Conservation (phyloP, 2,113 vertebrate species). For the Cyprinodon tularosa region DNA sequence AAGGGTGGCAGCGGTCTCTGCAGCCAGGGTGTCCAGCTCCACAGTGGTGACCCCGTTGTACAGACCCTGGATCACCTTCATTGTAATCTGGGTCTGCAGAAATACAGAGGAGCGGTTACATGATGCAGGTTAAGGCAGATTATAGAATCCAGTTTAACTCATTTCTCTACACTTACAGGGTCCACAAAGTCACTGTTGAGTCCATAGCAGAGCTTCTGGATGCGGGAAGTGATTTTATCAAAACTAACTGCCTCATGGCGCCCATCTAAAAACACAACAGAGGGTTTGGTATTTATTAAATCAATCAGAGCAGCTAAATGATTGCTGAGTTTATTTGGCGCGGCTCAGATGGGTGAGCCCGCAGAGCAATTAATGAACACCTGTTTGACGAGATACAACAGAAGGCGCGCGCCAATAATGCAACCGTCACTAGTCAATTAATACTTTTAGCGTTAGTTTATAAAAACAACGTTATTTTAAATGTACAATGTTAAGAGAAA, state of each 20-base stretch:
- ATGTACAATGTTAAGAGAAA: no score
- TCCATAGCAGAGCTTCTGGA: slow-evolving; percentile 97
- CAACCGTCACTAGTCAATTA: no score
- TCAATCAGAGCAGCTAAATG: neutral
- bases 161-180: slow-evolving; percentile 83
- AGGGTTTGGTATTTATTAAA: neutral
- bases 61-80: slow-evolving; percentile 97
- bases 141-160: neutral
- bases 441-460: no score
- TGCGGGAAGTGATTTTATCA: slow-evolving; percentile 96
- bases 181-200: slow-evolving; percentile 95
- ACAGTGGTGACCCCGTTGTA: slow-evolving; percentile 95
- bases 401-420: slow-evolving; percentile 35
- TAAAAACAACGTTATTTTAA: no score
- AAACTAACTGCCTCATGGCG: slow-evolving; percentile 94
- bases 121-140: neutral
- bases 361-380: slow-evolving; percentile 9
- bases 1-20: slow-evolving; percentile 92
- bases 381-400: slow-evolving; percentile 36
- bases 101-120: neutral
- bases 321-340: neutral
- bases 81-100: slow-evolving; percentile 93
- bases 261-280: slow-evolving; percentile 81
- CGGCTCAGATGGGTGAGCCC: neutral
- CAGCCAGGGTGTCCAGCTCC: slow-evolving; percentile 93